Evolutionary conservation across 2,113 vertebrate genomes (phyloP).

Genomic region (Uria lomvia): DNA sequence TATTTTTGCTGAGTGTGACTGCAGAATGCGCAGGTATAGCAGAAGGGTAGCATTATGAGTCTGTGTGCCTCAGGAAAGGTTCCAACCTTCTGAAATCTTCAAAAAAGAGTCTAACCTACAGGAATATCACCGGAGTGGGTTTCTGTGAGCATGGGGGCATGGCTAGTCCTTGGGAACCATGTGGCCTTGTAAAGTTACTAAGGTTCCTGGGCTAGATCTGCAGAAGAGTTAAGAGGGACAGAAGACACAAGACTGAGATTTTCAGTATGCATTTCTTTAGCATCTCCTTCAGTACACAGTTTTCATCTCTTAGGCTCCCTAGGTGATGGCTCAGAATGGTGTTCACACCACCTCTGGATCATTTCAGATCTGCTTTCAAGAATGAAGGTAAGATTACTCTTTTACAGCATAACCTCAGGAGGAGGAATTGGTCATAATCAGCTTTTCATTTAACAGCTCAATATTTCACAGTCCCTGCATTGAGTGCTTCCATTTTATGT

Average conservation of each 20-base stretch:
- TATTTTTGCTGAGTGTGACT: neutral
- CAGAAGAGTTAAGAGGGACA: neutral
- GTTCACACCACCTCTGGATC: neutral
- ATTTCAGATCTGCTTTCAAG: neutral
- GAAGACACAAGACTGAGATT: neutral
- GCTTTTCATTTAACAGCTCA: neutral
- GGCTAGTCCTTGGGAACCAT: neutral
- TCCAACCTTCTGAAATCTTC: neutral
- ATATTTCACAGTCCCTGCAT: neutral
- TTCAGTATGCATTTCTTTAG: neutral
- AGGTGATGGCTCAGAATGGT: neutral
- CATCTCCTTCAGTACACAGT: neutral
- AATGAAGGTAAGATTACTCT: neutral
- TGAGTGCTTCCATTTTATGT: neutral
- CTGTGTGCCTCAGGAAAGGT: neutral
- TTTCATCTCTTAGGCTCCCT: neutral
- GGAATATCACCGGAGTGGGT: neutral
- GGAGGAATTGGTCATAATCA: neutral
- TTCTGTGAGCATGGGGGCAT: neutral
- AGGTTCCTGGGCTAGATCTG: neutral
- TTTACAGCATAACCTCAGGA: neutral
- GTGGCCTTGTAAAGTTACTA: neutral
- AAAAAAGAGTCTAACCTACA: neutral
- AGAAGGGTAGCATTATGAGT: neutral
- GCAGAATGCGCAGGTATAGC: fast-evolving